Evolutionary conservation across 2,888 invertebrate species (phyloP).

Genomic region (Andrena haemorrhoa): DNA sequence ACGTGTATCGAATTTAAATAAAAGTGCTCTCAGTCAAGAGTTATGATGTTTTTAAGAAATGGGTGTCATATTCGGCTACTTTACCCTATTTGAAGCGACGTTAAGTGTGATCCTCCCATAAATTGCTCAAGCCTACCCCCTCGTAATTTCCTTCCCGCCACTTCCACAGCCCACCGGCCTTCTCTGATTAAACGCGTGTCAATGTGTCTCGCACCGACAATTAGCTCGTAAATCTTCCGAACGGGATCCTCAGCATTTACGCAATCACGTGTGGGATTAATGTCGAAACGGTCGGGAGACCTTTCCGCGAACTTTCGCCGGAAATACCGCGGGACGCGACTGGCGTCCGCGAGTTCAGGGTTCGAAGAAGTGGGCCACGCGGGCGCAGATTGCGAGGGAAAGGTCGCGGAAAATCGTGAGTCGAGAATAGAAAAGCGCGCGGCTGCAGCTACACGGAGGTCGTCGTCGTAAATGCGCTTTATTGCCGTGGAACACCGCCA

Average conservation of each 20-base stretch:
- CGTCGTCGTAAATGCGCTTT: slow-evolving; percentile 70
- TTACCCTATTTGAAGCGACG: no score
- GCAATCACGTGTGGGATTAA: slow-evolving; percentile 24
- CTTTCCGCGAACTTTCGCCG: slow-evolving; percentile 20
- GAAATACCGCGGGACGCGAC: slow-evolving; percentile 7
- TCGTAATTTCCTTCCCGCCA: slow-evolving; percentile 8
- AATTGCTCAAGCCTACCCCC: not conserved
- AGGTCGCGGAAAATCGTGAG: slow-evolving; percentile 52
- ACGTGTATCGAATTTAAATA: no score
- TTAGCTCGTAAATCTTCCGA: slow-evolving; percentile 28
- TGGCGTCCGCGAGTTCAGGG: not conserved
- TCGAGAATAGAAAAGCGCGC: slow-evolving; percentile 53
- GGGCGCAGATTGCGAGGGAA: not conserved
- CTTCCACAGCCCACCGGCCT: not conserved
- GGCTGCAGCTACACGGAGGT: slow-evolving; percentile 42
- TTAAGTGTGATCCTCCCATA: no score
- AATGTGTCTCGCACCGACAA: slow-evolving; percentile 1
- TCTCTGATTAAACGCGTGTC: slow-evolving; percentile 17
- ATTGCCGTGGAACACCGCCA: slow-evolving; percentile 59
- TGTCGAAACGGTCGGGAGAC: slow-evolving; percentile 2
- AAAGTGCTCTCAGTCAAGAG: no score
- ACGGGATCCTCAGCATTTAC: slow-evolving; percentile 25
- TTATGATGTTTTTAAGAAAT: no score
- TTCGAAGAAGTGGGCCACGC: slow-evolving; percentile 20
- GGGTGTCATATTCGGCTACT: no score